A percentile compares a stretch with the other conserved stretches of the same genome.
These are phyloP conservation scores for Struthio camelus DNA, from an alignment of 2,113 vertebrate species.

Conservation along the genomic window DNA sequence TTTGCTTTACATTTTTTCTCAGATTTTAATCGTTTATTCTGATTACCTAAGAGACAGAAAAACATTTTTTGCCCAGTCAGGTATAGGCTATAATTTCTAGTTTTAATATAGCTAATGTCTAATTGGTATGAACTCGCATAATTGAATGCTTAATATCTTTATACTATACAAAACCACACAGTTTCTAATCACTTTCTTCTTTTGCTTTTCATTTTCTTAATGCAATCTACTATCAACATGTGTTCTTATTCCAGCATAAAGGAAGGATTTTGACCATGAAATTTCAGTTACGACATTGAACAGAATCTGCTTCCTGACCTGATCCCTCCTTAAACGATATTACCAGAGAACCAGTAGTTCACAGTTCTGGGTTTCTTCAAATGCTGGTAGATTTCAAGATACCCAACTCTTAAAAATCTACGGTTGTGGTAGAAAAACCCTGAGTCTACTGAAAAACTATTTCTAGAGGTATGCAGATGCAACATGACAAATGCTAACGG, in stretches of 20 bases:
- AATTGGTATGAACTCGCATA: neutral
- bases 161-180: neutral
- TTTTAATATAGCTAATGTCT: neutral
- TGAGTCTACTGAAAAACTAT: fast-evolving
- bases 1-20: neutral
- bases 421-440: neutral
- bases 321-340: neutral
- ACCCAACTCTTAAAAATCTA: neutral
- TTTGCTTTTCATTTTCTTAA: neutral
- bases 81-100: neutral
- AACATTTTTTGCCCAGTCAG: neutral
- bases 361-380: neutral
- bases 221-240: neutral
- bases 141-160: neutral
- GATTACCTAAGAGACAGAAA: neutral
- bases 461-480: neutral
- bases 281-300: neutral
- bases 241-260: neutral
- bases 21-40: neutral
- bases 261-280: neutral
- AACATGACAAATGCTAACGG: neutral
- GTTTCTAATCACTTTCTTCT: neutral
- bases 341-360: neutral
- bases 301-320: neutral
- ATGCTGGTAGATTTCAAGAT: neutral